Evolutionary conservation across 2,797 vertebrate species (phyloP).

Genomic region (Hydrophis major): DNA sequence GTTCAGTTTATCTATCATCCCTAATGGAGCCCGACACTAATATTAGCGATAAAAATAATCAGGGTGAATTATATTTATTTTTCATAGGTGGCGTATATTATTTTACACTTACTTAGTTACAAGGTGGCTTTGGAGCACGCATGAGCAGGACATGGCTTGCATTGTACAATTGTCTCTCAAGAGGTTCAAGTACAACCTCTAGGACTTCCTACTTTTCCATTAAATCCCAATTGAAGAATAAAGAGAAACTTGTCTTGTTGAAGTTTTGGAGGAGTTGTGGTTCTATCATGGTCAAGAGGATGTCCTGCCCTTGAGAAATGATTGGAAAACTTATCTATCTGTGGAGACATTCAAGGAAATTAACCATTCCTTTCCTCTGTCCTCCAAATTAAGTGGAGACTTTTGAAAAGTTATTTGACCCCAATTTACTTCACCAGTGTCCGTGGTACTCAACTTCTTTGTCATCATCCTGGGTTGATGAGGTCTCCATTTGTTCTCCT

Average conservation of each 20-base stretch:
- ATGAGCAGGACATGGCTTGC: not conserved
- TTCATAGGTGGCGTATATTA: not conserved
- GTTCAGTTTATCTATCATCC: too few relatives aligned
- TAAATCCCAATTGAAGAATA: not conserved
- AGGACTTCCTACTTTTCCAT: not conserved
- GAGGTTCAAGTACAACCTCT: not conserved
- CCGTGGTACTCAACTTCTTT: not conserved
- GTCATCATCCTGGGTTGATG: not conserved
- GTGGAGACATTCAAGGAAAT: not conserved
- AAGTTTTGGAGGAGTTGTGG: not conserved
- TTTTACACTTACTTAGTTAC: not conserved
- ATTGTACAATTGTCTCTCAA: not conserved
- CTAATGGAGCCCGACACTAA: not conserved
- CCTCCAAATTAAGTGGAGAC: not conserved
- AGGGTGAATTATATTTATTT: not conserved
- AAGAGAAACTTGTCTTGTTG: not conserved
- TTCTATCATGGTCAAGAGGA: not conserved
- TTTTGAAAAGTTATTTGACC: not conserved
- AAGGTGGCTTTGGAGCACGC: not conserved
- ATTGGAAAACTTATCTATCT: not conserved
- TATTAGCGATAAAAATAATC: not conserved
- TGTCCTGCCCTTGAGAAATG: not conserved
- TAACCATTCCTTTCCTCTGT: not conserved
- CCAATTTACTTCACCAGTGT: not conserved
- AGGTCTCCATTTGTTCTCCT: too few relatives aligned